These are phyloP conservation scores for Vanacampus margaritifer DNA, from an alignment of 2,113 vertebrate genomes.

Conservation along the genomic window DNA sequence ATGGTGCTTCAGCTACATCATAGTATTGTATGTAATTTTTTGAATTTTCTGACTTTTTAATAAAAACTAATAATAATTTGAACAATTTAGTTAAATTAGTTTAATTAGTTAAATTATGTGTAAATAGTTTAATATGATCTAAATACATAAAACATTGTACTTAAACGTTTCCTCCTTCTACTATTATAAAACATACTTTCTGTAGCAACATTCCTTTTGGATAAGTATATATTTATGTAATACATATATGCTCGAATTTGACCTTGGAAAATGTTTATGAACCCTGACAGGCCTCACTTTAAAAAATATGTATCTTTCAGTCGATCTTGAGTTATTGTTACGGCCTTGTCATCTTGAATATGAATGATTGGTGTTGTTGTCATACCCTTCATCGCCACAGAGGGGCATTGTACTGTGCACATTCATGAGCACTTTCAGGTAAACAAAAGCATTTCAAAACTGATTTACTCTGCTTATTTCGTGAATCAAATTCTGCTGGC, in stretches of 20 bases:
- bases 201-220: too few relatives aligned
- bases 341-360: neutral
- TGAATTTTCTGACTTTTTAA: too few relatives aligned
- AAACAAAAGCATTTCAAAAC: slow-evolving; percentile 17
- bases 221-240: too few relatives aligned
- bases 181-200: too few relatives aligned
- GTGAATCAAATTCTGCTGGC: slow-evolving; percentile 18
- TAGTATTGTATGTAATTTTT: too few relatives aligned
- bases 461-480: neutral
- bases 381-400: slow-evolving; percentile 11
- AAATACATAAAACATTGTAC: neutral
- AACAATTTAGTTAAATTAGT: too few relatives aligned
- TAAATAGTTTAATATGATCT: neutral
- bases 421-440: neutral
- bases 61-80: too few relatives aligned
- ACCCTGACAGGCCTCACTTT: neutral
- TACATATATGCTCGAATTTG: neutral
- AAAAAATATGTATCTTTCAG: neutral
- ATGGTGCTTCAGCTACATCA: too few relatives aligned
- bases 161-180: neutral
- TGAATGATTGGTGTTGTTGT: neutral
- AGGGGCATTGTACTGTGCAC: slow-evolving; percentile 7
- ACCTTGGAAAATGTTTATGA: neutral
- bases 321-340: neutral
- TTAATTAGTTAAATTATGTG: too few relatives aligned